These are phyloP conservation scores for Mormyrus iriodes DNA, from an alignment of 2,113 vertebrate genomes.

Conservation along the genomic window DNA sequence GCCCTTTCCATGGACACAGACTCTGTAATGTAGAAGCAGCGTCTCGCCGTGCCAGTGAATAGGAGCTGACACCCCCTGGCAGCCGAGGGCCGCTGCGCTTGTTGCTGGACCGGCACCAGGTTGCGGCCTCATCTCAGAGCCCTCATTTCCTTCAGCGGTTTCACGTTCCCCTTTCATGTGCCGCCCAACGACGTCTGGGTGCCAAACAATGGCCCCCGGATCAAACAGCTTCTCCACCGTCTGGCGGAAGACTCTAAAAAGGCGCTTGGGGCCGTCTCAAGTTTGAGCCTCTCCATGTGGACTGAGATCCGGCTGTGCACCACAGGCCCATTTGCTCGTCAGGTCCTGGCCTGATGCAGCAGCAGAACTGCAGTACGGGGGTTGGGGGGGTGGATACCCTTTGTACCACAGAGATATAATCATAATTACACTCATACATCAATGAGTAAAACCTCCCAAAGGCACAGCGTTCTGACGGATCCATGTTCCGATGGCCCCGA, in stretches of 20 bases:
- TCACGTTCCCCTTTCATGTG: constrained; percentile 5
- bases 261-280: neutral
- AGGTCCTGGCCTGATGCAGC: neutral
- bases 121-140: neutral
- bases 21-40: neutral
- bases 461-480: neutral
- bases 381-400: neutral
- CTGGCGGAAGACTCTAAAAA: neutral
- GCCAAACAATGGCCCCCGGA: constrained; percentile 2
- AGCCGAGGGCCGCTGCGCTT: neutral
- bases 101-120: neutral
- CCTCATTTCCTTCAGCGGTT: neutral
- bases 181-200: neutral
- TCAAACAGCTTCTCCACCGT: neutral
- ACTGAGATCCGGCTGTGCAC: neutral
- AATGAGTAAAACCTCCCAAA: neutral
- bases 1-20: neutral
- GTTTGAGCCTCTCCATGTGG: neutral
- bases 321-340: neutral
- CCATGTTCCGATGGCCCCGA: neutral
- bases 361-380: neutral
- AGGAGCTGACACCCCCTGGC: neutral
- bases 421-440: neutral
- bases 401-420: neutral
- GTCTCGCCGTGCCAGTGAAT: neutral